Percentiles rank a stretch among this genome's conserved stretches.
phyloP scores from a whole-genome alignment of 2,888 invertebrate species.

The Spatulosminthurus flaviceps region DNA sequence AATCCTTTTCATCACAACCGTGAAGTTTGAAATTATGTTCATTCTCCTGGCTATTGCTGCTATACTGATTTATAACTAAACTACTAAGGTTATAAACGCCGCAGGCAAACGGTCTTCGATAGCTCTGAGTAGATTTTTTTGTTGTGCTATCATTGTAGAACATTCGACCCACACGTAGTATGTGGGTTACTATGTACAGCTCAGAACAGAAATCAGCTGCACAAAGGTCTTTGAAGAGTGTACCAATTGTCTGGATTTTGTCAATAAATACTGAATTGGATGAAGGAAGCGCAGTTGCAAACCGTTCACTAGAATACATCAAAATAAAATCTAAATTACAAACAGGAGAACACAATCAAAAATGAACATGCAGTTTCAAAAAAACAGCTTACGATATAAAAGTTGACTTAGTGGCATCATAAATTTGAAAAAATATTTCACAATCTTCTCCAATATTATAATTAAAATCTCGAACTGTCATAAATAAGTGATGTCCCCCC shows the following conservation, averaged over 20 bases:
- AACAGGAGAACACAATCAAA: background rate
- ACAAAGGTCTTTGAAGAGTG: slow-evolving; percentile 76
- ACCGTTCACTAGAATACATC: slow-evolving; percentile 42
- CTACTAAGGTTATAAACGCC: slow-evolving; percentile 82
- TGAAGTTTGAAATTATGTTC: slow-evolving; percentile 65
- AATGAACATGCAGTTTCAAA: background rate
- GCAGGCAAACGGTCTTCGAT: slow-evolving; percentile 82
- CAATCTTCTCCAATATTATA: slow-evolving; percentile 88
- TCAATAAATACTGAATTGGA: slow-evolving; percentile 48
- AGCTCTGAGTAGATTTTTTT: slow-evolving; percentile 61
- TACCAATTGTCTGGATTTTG: slow-evolving; percentile 44
- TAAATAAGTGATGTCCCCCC: slow-evolving; percentile 75
- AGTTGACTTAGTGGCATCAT: slow-evolving; percentile 79
- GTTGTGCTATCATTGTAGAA: slow-evolving; percentile 72
- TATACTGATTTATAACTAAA: slow-evolving; percentile 59
- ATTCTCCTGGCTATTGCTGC: slow-evolving; percentile 20
- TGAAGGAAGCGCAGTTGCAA: slow-evolving; percentile 32
- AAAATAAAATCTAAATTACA: background rate
- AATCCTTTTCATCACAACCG: slow-evolving; percentile 77
- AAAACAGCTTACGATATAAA: slow-evolving; percentile 75
- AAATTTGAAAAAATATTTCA: slow-evolving; percentile 86
- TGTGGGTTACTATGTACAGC: slow-evolving; percentile 87
- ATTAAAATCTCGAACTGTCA: slow-evolving; percentile 88
- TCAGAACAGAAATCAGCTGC: slow-evolving; percentile 85
- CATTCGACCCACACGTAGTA: slow-evolving; percentile 88